Conservation (phyloP, 1,140 invertebrate genomes). For the Chymomyza costata region DNA sequence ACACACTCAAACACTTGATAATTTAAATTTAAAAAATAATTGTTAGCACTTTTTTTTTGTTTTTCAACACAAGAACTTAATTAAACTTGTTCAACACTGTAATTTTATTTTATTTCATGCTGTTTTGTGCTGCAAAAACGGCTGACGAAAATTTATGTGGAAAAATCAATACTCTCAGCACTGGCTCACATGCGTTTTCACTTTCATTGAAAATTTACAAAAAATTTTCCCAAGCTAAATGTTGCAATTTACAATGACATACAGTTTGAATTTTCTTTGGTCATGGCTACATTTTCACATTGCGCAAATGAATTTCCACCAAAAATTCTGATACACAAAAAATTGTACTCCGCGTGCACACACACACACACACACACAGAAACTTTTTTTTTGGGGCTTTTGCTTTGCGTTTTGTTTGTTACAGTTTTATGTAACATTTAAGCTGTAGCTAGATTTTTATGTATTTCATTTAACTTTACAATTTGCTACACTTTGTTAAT, state of each 20-base stretch:
- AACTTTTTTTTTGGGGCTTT: constrained; percentile 56
- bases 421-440: constrained; percentile 51
- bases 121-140: not conserved
- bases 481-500: constrained; percentile 2
- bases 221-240: too few species aligned
- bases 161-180: constrained; percentile 61
- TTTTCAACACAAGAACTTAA: too few species aligned
- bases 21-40: too few species aligned
- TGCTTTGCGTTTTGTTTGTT: constrained; percentile 26
- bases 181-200: constrained; percentile 57
- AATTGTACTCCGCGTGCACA: constrained; percentile 44
- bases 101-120: constrained; percentile 1
- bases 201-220: constrained; percentile 54
- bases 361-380: constrained; percentile 18
- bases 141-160: constrained; percentile 40
- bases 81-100: not conserved
- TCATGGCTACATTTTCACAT: constrained; percentile 16
- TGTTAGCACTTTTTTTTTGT: too few species aligned
- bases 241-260: too few species aligned
- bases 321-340: constrained; percentile 64
- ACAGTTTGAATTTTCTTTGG: too few species aligned
- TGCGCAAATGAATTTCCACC: constrained; percentile 23
- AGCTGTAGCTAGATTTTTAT: constrained; percentile 9
- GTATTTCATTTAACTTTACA: constrained; percentile 8
- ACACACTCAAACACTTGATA: constrained; percentile 11